Percentiles rank a stretch among this genome's conserved stretches.
Evolutionary conservation across 2,888 invertebrate species (phyloP).

Genomic region (Polietes domitor): DNA sequence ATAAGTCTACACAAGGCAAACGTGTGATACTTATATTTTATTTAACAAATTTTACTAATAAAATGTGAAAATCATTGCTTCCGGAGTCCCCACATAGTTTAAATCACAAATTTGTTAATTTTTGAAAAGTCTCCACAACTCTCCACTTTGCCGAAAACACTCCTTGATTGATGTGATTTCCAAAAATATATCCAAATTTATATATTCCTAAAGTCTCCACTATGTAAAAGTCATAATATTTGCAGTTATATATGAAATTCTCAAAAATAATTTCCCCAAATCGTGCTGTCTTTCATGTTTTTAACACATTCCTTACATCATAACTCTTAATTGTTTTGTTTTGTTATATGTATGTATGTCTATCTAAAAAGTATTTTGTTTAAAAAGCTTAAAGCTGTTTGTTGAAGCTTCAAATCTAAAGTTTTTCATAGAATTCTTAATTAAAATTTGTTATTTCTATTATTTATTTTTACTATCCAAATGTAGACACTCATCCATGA

Average conservation of each 20-base stretch:
- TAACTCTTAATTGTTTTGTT: background rate
- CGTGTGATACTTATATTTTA: no score
- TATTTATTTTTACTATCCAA: background rate
- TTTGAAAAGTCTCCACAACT: background rate
- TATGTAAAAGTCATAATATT: background rate
- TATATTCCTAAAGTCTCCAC: background rate
- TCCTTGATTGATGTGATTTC: background rate
- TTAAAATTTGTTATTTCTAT: conserved; percentile 2
- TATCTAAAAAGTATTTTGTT: conserved; percentile 21
- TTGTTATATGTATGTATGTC: background rate
- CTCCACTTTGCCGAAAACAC: background rate
- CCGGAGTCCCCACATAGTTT: no score
- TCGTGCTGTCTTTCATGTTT: no score
- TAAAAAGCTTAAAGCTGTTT: conserved; percentile 7
- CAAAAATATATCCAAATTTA: background rate
- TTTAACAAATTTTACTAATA: no score
- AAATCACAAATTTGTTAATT: no score
- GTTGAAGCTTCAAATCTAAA: conserved; percentile 5
- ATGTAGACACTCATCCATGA: conserved; percentile 90
- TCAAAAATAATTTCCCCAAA: no score
- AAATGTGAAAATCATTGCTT: no score
- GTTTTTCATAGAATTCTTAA: background rate
- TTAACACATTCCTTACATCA: no score
- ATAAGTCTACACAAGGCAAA: no score
- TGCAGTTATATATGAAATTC: no score